Evolutionary conservation across 2,113 vertebrate species (phyloP), one percentile per base, ranked within the genome.

Genomic region (Hirundichthys speculiger): DNA sequence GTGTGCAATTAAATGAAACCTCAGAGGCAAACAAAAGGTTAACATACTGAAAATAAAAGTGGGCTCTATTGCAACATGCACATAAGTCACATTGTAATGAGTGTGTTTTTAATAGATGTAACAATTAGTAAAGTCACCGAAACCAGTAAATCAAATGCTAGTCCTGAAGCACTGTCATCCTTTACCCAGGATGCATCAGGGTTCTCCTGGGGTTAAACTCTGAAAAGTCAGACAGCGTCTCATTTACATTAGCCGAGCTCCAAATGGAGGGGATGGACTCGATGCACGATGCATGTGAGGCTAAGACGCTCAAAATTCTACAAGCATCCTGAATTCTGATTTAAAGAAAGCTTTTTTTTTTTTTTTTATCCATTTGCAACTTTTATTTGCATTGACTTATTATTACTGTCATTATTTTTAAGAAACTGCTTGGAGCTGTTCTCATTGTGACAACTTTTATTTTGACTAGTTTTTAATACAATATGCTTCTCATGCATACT

Each of bases 181-280:
- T 75, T 89, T 88, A 87, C 80, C 79, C 79, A 89, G 64, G 77
- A 89, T 88, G 77, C 86, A 77, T 80, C 67, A 25, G 75, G 87
- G 86, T 83, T 90, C 87, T 91, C 86, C 69, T 79, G 85, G 89
- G 88, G 80, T 86, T 87, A 85, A 86, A 88, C 78, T 86, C 46
- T 73, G 61, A 89, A 90, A 91, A 86, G 88, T 91, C 86, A 91
- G 75, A 72, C 50, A 9, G 73, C 66, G 77, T 85, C 82, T 90
- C 86, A 90, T 92, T 88, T 91, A 80, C 7, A 34, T 2, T n/a
- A 34, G 30, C 30, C 11, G 30, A 34, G 30, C 6, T n/a, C n/a
- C n/a, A n/a, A n/a, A n/a, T n/a, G n/a, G n/a, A n/a, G n/a, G n/a
- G n/a, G n/a, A n/a, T n/a, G n/a, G n/a, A n/a, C n/a, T n/a, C n/a